phyloP scores from a whole-genome alignment of 2,888 invertebrate species.

The Caenorhabditis angaria region DNA sequence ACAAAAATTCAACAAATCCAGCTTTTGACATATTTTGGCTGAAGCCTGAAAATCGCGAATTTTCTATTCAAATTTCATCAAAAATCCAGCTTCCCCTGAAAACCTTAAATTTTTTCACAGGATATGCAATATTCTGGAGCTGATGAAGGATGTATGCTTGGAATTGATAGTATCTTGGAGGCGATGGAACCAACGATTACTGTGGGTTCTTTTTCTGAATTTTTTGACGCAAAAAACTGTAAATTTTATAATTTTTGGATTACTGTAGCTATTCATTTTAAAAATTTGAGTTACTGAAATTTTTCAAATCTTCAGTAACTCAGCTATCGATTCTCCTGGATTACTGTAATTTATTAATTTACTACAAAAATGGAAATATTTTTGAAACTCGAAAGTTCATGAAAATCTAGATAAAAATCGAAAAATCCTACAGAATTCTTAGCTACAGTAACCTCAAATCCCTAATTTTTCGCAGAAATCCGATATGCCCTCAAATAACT shows the following conservation, averaged over 20 bases:
- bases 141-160: slow-evolving; percentile 68
- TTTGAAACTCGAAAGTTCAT: no score
- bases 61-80: no score
- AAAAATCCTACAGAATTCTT: no score
- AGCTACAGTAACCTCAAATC: no score
- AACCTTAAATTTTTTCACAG: no score
- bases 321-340: no score
- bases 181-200: slow-evolving; percentile 33
- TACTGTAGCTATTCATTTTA: neutral
- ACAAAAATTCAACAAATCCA: neutral
- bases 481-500: neutral
- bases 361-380: no score
- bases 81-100: no score
- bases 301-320: neutral
- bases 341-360: neutral
- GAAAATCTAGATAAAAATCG: no score
- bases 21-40: neutral
- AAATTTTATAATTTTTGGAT: neutral
- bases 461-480: neutral
- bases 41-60: neutral
- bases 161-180: slow-evolving; percentile 60
- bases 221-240: neutral
- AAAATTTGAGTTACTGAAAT: neutral
- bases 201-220: no score
- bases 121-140: slow-evolving; percentile 59